phyloP scores from a whole-genome alignment of 2,888 invertebrate genomes.

The Suillia variegata region DNA sequence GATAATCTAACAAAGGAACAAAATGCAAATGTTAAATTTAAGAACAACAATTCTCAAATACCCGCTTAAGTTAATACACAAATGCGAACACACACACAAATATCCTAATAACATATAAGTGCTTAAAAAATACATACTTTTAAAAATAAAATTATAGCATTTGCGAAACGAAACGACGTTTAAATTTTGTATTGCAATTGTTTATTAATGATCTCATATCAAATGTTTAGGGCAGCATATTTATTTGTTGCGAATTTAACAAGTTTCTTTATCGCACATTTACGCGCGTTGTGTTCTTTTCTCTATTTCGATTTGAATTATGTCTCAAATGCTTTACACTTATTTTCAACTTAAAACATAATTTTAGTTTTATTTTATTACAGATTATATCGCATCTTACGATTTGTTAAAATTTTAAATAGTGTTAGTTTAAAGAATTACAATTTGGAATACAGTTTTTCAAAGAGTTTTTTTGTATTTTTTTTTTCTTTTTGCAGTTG shows the following conservation, averaged over 20 bases:
- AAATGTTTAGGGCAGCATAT: constrained; percentile 37
- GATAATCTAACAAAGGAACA: constrained; percentile 52
- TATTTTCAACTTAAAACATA: constrained; percentile 32
- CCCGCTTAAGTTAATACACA: constrained; percentile 27
- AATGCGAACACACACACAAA: background rate
- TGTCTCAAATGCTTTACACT: constrained; percentile 17
- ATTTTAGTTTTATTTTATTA: constrained; percentile 25
- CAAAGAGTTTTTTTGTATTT: constrained; percentile 23
- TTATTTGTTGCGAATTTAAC: constrained; percentile 39
- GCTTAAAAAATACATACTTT: background rate
- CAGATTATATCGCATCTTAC: constrained; percentile 16
- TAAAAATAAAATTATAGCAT: background rate
- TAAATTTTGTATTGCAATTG: constrained; percentile 17
- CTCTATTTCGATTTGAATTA: constrained; percentile 21
- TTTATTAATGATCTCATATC: constrained; percentile 22
- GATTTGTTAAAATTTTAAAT: constrained; percentile 13
- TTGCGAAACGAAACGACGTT: background rate
- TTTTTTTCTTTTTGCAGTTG: too few species aligned
- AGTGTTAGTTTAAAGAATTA: constrained; percentile 13
- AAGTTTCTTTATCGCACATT: constrained; percentile 18
- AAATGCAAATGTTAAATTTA: constrained; percentile 43
- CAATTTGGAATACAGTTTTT: constrained; percentile 26
- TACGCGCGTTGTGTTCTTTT: background rate
- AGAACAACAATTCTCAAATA: constrained; percentile 36
- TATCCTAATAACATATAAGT: background rate